A percentile compares a stretch with the other conserved stretches of the same genome.
Evolutionary conservation across 2,113 vertebrate genomes (phyloP).

Genomic region (Prunella fulvescens): DNA sequence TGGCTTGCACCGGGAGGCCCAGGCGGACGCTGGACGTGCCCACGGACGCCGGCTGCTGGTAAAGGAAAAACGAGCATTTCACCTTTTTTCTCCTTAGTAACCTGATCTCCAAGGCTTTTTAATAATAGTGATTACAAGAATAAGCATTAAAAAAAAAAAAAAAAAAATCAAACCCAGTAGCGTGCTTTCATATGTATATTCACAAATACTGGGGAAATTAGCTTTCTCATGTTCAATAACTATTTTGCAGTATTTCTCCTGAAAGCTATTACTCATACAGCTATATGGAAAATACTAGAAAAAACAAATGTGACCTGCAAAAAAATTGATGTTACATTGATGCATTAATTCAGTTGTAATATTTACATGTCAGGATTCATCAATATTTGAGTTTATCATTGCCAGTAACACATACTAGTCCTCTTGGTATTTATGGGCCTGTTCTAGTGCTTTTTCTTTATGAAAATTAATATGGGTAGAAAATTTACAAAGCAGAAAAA

Average conservation of each 20-base stretch:
- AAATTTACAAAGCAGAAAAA: neutral
- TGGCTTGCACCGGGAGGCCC: constrained; percentile 67
- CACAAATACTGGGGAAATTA: neutral
- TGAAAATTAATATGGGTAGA: neutral
- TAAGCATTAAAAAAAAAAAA: neutral
- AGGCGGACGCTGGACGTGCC: constrained; percentile 29
- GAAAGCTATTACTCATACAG: neutral
- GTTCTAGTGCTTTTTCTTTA: neutral
- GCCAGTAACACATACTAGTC: neutral
- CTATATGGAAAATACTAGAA: neutral
- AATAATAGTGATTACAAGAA: neutral
- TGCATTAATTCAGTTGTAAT: neutral
- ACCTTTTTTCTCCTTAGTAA: neutral
- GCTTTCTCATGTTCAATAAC: neutral
- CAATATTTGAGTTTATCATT: neutral
- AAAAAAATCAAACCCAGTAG: neutral
- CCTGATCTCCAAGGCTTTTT: neutral
- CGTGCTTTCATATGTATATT: neutral
- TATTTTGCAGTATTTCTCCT: neutral
- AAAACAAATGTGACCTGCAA: neutral
- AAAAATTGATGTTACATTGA: neutral
- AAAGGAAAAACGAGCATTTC: neutral
- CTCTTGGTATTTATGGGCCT: neutral
- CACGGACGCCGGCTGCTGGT: constrained; percentile 8
- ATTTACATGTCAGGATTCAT: neutral